Percentiles rank a stretch among this genome's conserved stretches.
phyloP scores from a whole-genome alignment of 53 echinoderm and acorn worm species.

The Henricia sp. region DNA sequence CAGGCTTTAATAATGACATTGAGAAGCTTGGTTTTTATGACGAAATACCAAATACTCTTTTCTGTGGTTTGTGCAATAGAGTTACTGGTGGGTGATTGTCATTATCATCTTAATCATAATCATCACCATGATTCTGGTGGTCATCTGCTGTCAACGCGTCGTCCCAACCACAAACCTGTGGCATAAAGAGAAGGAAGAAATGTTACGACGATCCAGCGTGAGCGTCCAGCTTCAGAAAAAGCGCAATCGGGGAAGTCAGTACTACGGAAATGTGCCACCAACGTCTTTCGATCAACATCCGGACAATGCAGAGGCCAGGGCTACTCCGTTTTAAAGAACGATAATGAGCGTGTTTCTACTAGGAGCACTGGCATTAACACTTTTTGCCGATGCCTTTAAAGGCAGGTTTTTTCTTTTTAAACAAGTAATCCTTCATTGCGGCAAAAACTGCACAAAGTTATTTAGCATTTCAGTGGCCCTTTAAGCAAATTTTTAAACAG shows the following conservation, averaged over 20 bases:
- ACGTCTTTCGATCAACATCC: constrained; percentile 70
- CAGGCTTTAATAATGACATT: no score
- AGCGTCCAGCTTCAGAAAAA: constrained; percentile 74
- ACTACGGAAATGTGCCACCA: constrained; percentile 50
- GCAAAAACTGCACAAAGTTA: no score
- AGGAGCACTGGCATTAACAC: not conserved
- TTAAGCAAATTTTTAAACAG: no score
- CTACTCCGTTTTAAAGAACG: constrained; percentile 48
- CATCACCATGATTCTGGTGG: constrained; percentile 76
- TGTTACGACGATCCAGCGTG: constrained; percentile 43
- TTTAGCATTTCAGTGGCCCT: no score
- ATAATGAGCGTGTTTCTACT: no score
- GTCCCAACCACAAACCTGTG: constrained; percentile 90
- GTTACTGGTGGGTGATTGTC: constrained; percentile 84
- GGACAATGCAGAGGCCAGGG: constrained; percentile 71
- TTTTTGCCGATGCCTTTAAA: no score
- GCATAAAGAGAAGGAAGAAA: constrained; percentile 69
- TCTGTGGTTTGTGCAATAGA: constrained; percentile 62
- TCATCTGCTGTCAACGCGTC: constrained; percentile 77
- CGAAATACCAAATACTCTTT: no score
- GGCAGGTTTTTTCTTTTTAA: no score
- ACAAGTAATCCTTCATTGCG: no score
- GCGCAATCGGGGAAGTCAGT: constrained; percentile 72
- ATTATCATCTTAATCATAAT: constrained; percentile 55
- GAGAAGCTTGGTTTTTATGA: no score